Base-by-base conservation (phyloP, 2,888 invertebrate species). In the Folsomia manolachei region DNA sequence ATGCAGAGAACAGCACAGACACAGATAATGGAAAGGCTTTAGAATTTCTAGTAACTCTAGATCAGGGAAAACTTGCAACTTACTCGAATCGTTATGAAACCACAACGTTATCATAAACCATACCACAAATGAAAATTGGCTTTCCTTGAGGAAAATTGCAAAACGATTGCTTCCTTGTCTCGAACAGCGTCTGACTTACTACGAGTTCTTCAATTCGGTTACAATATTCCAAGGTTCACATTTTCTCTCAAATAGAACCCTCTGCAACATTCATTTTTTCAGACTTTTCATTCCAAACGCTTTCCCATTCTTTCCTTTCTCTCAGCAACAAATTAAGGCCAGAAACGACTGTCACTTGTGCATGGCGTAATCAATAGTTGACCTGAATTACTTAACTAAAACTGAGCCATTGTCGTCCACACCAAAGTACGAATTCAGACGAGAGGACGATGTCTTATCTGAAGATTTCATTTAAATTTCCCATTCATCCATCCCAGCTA, bases 391-490 rank as follows among this genome's bases (percentile, higher is more conserved):
- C 63, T 56, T n/a, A 19, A 4, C n/a, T 63, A 63, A 26, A 63
- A 24, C 24, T 2, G 25, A 62, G 14, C 62, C n/a, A n/a, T n/a
- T n/a, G n/a, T n/a, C n/a, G n/a, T n/a, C n/a, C n/a, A n/a, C n/a
- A n/a, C n/a, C 24, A 11, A 19, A 24, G 2, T 62, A 24, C 62
- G 21, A n/a, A 4, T 60, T 62, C 25, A 62, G 25, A 23, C 19
- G 62, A 62, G 25, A 14, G 24, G 25, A 23, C 19, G 62, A 62
- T 14, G 19, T 62, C 24, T 62, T 62, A 7, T 2, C 14, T 56
- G 56, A 56, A n/a, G 19, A 56, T 56, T 56, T 56, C 18, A n/a
- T 62, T 63, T 70, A 64, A 70, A 53, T 64, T 23, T 53, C 51
- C 21, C 56, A 56, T 21, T 19, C 19, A 39, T 14, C 39, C 4